A percentile compares a stretch with the other conserved stretches of the same genome.
Conservation (phyloP, 1,140 invertebrate genomes). For the Anastrepha obliqua region DNA sequence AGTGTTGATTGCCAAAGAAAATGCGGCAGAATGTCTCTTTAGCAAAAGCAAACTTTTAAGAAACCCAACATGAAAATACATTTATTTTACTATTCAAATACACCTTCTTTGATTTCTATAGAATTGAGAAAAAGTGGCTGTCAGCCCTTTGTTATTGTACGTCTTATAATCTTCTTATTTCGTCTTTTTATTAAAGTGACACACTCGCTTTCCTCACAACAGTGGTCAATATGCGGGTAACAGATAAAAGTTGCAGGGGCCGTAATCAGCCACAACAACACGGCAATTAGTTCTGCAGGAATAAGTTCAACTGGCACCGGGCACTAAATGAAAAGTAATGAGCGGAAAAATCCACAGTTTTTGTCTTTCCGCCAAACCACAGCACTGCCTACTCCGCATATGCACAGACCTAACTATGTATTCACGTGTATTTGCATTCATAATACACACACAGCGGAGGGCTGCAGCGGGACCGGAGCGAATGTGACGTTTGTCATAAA, state of each 20-base stretch:
- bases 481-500: conserved; percentile 56
- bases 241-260: background rate
- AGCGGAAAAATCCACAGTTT: conserved; percentile 51
- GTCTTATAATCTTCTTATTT: too few species aligned
- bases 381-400: background rate
- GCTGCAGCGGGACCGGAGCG: background rate
- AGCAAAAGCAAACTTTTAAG: background rate
- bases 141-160: too few species aligned
- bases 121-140: too few species aligned
- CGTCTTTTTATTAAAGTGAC: too few species aligned
- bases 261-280: background rate
- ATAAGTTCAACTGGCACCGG: background rate
- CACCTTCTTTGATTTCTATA: too few species aligned
- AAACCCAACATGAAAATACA: too few species aligned
- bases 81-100: too few species aligned
- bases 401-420: background rate
- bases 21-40: conserved; percentile 20
- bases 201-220: too few species aligned
- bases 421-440: background rate
- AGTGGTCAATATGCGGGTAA: background rate
- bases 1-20: background rate
- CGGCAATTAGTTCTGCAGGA: conserved; percentile 26
- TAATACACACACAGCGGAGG: background rate
- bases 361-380: background rate
- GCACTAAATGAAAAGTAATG: conserved; percentile 53